These are phyloP conservation scores for human (Homo sapiens) DNA, from an alignment of 2,113 vertebrate species.

Conservation along the genomic window DNA sequence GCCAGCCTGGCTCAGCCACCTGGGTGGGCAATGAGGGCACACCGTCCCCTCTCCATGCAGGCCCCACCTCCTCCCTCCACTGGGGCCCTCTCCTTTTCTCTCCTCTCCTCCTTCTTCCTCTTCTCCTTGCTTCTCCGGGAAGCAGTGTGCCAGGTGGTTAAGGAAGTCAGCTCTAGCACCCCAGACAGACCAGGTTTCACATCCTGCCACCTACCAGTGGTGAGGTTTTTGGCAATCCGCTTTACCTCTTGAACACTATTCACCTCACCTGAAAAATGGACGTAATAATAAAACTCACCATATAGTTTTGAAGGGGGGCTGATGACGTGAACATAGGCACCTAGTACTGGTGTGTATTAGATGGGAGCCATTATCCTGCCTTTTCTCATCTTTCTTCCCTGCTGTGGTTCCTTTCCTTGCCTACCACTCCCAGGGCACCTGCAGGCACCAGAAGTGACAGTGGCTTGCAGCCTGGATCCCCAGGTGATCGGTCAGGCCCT, in stretches of 20 bases:
- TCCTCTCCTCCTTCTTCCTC: not conserved
- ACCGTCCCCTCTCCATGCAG: not conserved
- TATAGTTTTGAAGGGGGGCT: not conserved
- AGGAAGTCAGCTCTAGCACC: not conserved
- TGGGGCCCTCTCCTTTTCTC: not conserved
- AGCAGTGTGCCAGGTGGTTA: not conserved
- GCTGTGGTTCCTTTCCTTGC: not conserved
- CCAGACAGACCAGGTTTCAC: not conserved
- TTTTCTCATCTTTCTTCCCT: not conserved
- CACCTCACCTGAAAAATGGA: not conserved
- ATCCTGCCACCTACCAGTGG: not conserved
- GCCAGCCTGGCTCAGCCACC: conserved; percentile 19
- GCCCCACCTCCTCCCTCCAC: not conserved
- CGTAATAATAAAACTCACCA: not conserved
- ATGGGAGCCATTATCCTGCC: accelerated
- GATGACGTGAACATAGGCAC: not conserved
- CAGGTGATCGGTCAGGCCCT: not conserved
- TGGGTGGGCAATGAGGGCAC: not conserved
- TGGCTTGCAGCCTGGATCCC: not conserved
- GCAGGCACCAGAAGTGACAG: not conserved
- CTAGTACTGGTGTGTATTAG: not conserved
- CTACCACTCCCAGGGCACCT: not conserved
- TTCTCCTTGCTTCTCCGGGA: not conserved
- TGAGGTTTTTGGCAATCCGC: not conserved
- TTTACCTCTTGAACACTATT: not conserved